Evolutionary conservation across 2,797 vertebrate species (phyloP).

Genomic region (Pantherophis vulpinus): DNA sequence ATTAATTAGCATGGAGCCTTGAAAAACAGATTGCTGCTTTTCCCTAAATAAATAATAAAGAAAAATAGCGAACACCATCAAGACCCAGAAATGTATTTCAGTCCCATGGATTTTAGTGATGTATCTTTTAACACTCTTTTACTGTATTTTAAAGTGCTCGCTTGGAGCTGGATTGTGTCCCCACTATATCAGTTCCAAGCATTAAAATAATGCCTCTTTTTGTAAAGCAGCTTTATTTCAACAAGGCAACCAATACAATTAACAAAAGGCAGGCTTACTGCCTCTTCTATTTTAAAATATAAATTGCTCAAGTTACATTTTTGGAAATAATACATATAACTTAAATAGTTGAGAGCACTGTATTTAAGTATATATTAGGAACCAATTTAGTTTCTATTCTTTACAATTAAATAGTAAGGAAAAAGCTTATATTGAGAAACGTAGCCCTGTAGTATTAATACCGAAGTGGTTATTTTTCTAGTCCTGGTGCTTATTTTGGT

Average conservation of each 20-base stretch:
- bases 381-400: constrained; percentile 10
- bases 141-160: background rate
- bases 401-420: constrained; percentile 39
- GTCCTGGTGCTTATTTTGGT: background rate
- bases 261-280: constrained; percentile 46
- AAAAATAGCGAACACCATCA: background rate
- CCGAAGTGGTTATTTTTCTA: constrained; percentile 41
- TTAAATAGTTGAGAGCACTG: constrained; percentile 32
- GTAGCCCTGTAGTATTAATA: constrained; percentile 1
- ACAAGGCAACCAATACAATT: constrained; percentile 59
- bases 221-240: constrained; percentile 47
- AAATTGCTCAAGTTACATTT: background rate
- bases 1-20: background rate
- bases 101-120: background rate
- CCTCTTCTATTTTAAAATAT: constrained; percentile 35
- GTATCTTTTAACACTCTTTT: background rate
- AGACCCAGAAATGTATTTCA: constrained; percentile 1
- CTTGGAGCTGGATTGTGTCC: background rate
- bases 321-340: background rate
- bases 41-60: background rate
- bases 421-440: background rate
- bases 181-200: constrained; percentile 58
- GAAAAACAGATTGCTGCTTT: background rate
- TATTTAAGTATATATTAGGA: constrained; percentile 44
- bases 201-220: constrained; percentile 32